These are phyloP conservation scores for Drosophila rubida DNA, from an alignment of 2,888 invertebrate genomes.

Conservation along the genomic window DNA sequence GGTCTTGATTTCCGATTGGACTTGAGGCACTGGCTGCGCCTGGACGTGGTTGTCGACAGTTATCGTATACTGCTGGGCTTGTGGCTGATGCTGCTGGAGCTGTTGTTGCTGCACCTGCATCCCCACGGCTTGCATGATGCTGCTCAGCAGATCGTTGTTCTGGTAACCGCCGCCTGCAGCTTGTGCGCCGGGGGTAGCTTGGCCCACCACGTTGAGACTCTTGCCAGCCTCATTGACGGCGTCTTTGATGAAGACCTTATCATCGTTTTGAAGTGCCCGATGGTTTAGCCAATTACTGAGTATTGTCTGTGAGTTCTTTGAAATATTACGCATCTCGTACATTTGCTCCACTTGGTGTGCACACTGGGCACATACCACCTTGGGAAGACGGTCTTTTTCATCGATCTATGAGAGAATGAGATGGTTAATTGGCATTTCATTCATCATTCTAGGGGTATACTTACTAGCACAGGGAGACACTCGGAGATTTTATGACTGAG, in stretches of 20 bases:
- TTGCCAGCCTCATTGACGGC: slow-evolving; percentile 78
- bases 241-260: slow-evolving; percentile 88
- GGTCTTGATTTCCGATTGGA: slow-evolving; percentile 60
- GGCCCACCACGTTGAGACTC: slow-evolving; percentile 69
- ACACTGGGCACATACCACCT: slow-evolving; percentile 89
- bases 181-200: slow-evolving; percentile 10
- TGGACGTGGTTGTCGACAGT: slow-evolving; percentile 81
- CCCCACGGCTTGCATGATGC: slow-evolving; percentile 84
- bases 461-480: slow-evolving; percentile 88
- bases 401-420: slow-evolving; percentile 86
- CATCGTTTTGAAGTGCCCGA: slow-evolving; percentile 87
- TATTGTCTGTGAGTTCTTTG: slow-evolving; percentile 89
- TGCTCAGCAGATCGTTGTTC: slow-evolving; percentile 81
- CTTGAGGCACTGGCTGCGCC: slow-evolving; percentile 33
- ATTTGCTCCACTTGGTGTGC: slow-evolving; percentile 88
- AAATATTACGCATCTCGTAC: slow-evolving; percentile 88
- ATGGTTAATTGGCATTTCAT: neutral
- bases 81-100: slow-evolving; percentile 35
- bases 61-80: slow-evolving; percentile 83
- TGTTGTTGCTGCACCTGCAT: slow-evolving; percentile 81
- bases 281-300: slow-evolving; percentile 88
- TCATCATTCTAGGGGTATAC: slow-evolving; percentile 41
- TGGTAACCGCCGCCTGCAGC: slow-evolving; percentile 39
- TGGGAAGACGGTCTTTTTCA: slow-evolving; percentile 89
- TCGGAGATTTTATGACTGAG: slow-evolving; percentile 88